Base-by-base conservation (phyloP, 1,140 invertebrate genomes). In the Pomacea maculata region DNA sequence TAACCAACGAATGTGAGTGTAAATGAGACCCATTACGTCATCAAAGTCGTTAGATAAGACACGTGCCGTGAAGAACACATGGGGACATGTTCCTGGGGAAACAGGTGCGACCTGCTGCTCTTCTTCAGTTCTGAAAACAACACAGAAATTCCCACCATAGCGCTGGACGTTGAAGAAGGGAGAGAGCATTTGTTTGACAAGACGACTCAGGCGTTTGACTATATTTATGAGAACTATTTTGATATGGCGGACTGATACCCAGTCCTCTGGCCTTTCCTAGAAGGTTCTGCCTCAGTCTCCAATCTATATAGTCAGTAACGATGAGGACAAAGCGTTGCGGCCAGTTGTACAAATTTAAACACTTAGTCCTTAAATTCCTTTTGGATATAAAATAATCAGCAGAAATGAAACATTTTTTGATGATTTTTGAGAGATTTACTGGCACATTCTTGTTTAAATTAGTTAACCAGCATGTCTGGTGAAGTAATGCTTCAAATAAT, bases 21-120 rank as follows among this genome's bases (percentile, higher is more conserved):
- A 99, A 1, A 99, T 98, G 89, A 99, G 97, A 97, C 93, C 99
- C 15, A 96, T 98, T 95, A 99, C 97, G 0, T 95, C 94, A 84
- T 97, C 97, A 14, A 93, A 92, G 61, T 98, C 97, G 88, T 96
- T 98, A 87, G 93, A 96, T 87, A 97, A 97, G 90, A 97, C 97
- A 0, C 93, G 93, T 25, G 96, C 98, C 85, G 96, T 99, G 0
- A 97, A 97, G 90, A 95, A 95, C 3, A 92, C 91, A 9, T 92
- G 91, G 91, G 91, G 86, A 10, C n/a, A n/a, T n/a, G n/a, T n/a
- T n/a, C n/a, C 11, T 92, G 91, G 91, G 91, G 86, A 10, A 61
- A 0, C 57, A 61, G 15, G 57, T 61, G 57, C 15, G 97, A 98
- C 88, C 94, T 94, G 81, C 88, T 97, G 1, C 88, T 98, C 0